Conservation (phyloP, 2,888 invertebrate genomes). For the Carcina quercana region DNA sequence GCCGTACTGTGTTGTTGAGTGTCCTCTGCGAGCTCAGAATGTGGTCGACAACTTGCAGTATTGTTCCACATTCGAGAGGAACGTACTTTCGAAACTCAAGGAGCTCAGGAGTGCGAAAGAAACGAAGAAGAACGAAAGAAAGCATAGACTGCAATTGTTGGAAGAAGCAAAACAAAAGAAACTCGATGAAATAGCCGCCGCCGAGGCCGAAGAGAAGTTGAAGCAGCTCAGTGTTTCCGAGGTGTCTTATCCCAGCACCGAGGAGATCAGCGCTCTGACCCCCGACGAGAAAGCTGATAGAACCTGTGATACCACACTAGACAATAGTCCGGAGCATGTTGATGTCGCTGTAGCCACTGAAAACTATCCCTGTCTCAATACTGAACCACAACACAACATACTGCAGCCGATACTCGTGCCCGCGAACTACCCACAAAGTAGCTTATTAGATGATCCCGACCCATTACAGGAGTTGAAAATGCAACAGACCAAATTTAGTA, state of each 20-base stretch:
- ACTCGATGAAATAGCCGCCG: slow-evolving; percentile 64
- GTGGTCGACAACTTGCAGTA: slow-evolving; percentile 67
- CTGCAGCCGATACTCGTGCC: slow-evolving; percentile 62
- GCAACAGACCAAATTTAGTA: slow-evolving; percentile 43
- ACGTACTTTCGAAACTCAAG: slow-evolving; percentile 80
- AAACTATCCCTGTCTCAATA: slow-evolving; percentile 29
- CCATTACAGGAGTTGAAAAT: slow-evolving; percentile 53
- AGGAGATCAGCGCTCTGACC: slow-evolving; percentile 72
- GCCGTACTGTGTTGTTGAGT: slow-evolving; percentile 58
- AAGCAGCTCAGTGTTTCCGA: slow-evolving; percentile 73
- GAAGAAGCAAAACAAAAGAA: slow-evolving; percentile 73
- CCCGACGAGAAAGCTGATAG: slow-evolving; percentile 62
- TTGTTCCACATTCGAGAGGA: slow-evolving; percentile 80
- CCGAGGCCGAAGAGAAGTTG: slow-evolving; percentile 65
- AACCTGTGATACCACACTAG: slow-evolving; percentile 44
- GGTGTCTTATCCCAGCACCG: slow-evolving; percentile 76
- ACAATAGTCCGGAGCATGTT: slow-evolving; percentile 27
- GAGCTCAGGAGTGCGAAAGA: slow-evolving; percentile 81
- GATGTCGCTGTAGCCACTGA: slow-evolving; percentile 27
- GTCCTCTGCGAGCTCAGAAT: slow-evolving; percentile 48
- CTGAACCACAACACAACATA: slow-evolving; percentile 48
- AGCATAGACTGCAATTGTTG: slow-evolving; percentile 73
- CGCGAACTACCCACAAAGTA: slow-evolving; percentile 43
- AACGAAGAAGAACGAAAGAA: slow-evolving; percentile 75
- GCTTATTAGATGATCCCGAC: slow-evolving; percentile 62